phyloP scores from a whole-genome alignment of 1,140 invertebrate genomes.

The Drosophila elegans region DNA sequence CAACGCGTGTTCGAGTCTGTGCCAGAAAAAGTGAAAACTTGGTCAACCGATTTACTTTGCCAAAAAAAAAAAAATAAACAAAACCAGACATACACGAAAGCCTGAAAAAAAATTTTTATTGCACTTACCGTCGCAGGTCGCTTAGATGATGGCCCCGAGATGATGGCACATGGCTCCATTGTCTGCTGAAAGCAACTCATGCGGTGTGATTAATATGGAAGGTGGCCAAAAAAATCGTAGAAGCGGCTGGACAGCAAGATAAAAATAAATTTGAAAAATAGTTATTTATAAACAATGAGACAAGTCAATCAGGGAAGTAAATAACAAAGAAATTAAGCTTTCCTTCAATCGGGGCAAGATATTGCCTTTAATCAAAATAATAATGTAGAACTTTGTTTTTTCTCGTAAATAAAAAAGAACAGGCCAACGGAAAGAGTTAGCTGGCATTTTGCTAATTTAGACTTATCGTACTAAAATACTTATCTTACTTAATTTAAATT shows the following conservation, averaged over 20 bases:
- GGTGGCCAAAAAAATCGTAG: conserved; percentile 61
- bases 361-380: not conserved
- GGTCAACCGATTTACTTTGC: conserved; percentile 48
- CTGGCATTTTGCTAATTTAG: no score
- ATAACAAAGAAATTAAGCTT: not conserved
- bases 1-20: conserved; percentile 33
- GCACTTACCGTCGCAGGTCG: conserved; percentile 46
- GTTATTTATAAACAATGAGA: conserved; percentile 39
- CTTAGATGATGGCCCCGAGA: conserved; percentile 34
- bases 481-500: no score
- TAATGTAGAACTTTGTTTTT: no score
- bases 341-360: not conserved
- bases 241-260: conserved; percentile 3
- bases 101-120: conserved; percentile 31
- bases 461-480: no score
- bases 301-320: conserved; percentile 62
- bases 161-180: conserved; percentile 67
- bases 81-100: conserved; percentile 8
- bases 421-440: no score
- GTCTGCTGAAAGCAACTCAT: conserved; percentile 74
- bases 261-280: conserved; percentile 27
- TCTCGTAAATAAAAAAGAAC: no score
- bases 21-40: conserved; percentile 58
- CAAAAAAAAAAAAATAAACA: conserved; percentile 34
- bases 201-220: conserved; percentile 77